These are phyloP conservation scores for Rapana venosa DNA, from an alignment of 2,888 invertebrate genomes.

Conservation along the genomic window DNA sequence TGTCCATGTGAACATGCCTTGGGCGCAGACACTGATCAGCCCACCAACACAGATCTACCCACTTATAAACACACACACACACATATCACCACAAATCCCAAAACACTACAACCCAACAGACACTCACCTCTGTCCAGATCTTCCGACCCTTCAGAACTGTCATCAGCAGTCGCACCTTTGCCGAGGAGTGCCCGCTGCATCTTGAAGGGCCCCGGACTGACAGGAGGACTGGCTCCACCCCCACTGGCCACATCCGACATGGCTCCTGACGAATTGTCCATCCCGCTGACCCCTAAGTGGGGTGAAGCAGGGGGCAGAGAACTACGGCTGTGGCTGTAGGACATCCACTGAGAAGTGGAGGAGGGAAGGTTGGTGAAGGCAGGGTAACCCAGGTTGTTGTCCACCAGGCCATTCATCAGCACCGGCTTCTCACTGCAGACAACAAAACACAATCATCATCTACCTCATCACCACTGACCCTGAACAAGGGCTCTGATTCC, in stretches of 20 bases:
- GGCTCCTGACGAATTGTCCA: slow-evolving; percentile 11
- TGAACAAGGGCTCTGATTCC: no score
- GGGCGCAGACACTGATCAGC: no score
- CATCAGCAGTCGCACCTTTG: slow-evolving; percentile 24
- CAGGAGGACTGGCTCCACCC: slow-evolving; percentile 27
- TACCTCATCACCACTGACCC: no score
- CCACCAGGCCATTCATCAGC: slow-evolving; percentile 36
- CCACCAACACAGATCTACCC: no score
- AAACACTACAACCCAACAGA: background rate
- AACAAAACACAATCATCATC: no score
- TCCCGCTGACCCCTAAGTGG: background rate
- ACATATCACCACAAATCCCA: no score
- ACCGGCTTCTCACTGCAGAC: slow-evolving; percentile 27
- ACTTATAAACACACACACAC: no score
- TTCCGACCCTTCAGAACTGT: slow-evolving; percentile 40
- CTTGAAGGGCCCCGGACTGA: slow-evolving; percentile 32
- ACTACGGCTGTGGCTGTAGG: background rate
- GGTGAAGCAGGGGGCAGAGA: background rate
- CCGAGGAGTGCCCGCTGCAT: background rate
- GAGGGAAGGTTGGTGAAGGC: background rate
- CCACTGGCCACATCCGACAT: slow-evolving; percentile 17
- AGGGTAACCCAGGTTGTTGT: slow-evolving; percentile 7
- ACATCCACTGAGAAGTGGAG: background rate
- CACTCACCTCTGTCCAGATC: slow-evolving; percentile 38
- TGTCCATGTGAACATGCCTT: no score